Evolutionary conservation across 2,113 vertebrate species (phyloP).

Genomic region (Actenoides lindsayi): DNA sequence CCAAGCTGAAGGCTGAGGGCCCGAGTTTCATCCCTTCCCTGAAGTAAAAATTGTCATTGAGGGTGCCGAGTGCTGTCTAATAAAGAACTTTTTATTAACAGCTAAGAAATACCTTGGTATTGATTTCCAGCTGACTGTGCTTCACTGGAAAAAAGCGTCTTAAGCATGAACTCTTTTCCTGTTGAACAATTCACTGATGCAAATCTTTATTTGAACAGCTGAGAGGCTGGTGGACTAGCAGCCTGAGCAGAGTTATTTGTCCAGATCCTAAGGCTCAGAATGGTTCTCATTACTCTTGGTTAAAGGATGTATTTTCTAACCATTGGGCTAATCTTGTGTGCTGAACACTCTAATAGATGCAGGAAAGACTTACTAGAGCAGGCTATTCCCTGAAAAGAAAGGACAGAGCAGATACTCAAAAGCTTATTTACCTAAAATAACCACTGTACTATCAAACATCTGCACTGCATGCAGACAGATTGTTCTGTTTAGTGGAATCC

Average conservation of each 20-base stretch:
- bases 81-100: not conserved
- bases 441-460: conserved; percentile 23
- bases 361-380: conserved; percentile 1
- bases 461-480: conserved; percentile 16
- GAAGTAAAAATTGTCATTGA: not conserved
- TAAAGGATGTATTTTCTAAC: conserved; percentile 16
- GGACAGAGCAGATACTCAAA: conserved; percentile 8
- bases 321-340: not conserved
- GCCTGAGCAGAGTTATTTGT: not conserved
- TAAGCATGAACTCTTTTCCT: not conserved
- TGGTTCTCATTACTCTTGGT: not conserved
- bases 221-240: not conserved
- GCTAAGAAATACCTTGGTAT: not conserved
- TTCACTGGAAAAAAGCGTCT: not conserved
- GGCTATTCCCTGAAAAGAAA: conserved; percentile 21
- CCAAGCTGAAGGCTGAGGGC: not conserved
- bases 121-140: not conserved
- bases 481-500: conserved; percentile 30
- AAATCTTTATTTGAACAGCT: conserved; percentile 18
- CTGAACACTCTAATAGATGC: not conserved
- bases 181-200: not conserved
- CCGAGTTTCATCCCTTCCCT: not conserved
- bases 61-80: not conserved
- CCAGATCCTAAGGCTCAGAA: not conserved
- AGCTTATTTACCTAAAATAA: conserved; percentile 66